Base-by-base conservation (phyloP, 1,140 invertebrate genomes). In the Ips nitidus region DNA sequence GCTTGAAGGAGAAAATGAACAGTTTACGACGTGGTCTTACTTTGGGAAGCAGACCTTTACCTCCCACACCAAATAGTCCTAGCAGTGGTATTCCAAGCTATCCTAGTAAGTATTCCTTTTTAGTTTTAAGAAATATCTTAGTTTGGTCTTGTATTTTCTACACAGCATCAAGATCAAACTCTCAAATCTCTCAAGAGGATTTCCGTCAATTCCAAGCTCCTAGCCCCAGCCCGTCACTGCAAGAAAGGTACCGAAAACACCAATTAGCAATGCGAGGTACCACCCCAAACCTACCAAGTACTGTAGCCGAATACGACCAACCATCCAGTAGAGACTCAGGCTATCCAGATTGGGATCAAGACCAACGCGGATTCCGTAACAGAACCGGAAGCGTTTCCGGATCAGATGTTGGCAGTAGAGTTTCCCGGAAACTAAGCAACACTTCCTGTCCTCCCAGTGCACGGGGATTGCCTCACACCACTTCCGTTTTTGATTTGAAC, bases 171-270 rank as follows among this genome's bases (percentile, higher is more conserved):
- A 37, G 73, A 53, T 74, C 75, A 69, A 76, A 53, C 61, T 73
- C 45, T 62, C 63, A 65, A 66, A 39, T 65, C 50, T 72, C 71
- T 65, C 43, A 53, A 37, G 73, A 77, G 42, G 69, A 74, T 52
- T 75, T 73, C 55, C 59, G 65, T 37, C 66, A 60, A 36, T 66
- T 71, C 40, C 71, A 72, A 50, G 52, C 65, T n/a, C 73, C 74
- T 3, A 79, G 79, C 62, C 75, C 76, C 2, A 80, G 79, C 75
- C 79, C 82, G 39, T 79, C 81, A 4, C 75, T 86, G 41, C 84
- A 90, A 81, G 84, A 89, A 73, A 80, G 88, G 52, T 90, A 90
- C 71, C 83, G 85, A 47, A 86, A 86, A 72, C 88, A 90, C 71
- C 88, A 88, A 74, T 79, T 84, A 70, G 82, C 83, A 8, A 87